phyloP scores from a whole-genome alignment of 2,888 invertebrate genomes.

The Smittia sp. region DNA sequence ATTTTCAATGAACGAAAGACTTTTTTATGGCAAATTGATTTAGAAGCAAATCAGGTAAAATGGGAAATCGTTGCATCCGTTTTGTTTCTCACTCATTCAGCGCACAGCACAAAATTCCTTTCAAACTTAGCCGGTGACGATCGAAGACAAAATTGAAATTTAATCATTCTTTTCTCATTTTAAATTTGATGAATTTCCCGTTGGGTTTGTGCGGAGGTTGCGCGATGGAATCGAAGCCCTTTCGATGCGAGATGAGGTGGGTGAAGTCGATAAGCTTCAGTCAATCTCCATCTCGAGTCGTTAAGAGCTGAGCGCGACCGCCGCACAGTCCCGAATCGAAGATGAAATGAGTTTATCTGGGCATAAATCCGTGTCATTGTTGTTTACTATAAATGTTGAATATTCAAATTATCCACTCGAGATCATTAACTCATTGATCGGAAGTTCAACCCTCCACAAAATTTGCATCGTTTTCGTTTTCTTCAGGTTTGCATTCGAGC shows the following conservation, averaged over 20 bases:
- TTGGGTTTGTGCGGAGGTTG: no score
- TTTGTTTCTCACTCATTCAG: slow-evolving; percentile 5
- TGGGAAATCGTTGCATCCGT: neutral
- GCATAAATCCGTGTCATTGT: slow-evolving; percentile 36
- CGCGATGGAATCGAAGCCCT: no score
- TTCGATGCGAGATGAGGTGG: no score
- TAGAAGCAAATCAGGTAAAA: slow-evolving; percentile 12
- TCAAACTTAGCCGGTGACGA: neutral
- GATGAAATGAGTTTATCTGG: slow-evolving; percentile 27
- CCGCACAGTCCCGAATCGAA: no score
- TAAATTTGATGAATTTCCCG: no score
- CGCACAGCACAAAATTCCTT: neutral
- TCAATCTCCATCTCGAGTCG: no score
- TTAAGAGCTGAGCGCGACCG: no score
- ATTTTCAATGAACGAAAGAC: neutral
- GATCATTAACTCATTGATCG: slow-evolving; percentile 31
- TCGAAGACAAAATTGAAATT: no score
- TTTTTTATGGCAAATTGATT: neutral
- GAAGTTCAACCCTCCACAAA: neutral
- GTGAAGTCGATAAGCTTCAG: no score
- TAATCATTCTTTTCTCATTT: no score
- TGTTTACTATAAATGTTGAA: neutral
- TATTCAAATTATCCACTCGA: neutral
- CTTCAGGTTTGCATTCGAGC: neutral
- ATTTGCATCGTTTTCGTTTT: slow-evolving; percentile 1